Conservation (phyloP, 2,888 invertebrate genomes). For the Polia nebulosa region DNA sequence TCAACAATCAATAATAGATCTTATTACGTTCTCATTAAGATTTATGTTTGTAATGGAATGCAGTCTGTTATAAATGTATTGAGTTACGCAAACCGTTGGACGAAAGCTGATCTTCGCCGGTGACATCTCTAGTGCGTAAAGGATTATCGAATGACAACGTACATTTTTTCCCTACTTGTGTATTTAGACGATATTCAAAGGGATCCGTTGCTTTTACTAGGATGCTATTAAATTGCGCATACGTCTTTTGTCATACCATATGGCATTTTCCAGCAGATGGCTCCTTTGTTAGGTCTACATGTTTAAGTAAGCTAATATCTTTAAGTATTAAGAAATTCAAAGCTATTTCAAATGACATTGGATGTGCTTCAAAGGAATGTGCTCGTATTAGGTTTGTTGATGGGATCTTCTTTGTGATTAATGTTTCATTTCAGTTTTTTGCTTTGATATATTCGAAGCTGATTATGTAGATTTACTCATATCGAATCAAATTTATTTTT, state of each 20-base stretch:
- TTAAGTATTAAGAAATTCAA: constrained; percentile 67
- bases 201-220: constrained; percentile 84
- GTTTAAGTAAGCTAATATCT: constrained; percentile 79
- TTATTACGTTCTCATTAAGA: constrained; percentile 74
- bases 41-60: constrained; percentile 57
- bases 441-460: constrained; percentile 20
- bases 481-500: constrained; percentile 11
- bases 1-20: constrained; percentile 71
- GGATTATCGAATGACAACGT: constrained; percentile 90
- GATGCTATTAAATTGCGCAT: constrained; percentile 91
- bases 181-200: constrained; percentile 83
- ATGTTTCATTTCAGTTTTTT: constrained; percentile 16
- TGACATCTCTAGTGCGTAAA: constrained; percentile 90
- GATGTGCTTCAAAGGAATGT: constrained; percentile 57
- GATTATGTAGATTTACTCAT: constrained; percentile 18
- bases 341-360: constrained; percentile 66
- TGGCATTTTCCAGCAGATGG: constrained; percentile 89
- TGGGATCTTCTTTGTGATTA: constrained; percentile 36
- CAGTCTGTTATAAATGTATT: constrained; percentile 81
- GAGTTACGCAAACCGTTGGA: constrained; percentile 90
- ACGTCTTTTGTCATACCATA: constrained; percentile 87
- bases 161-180: constrained; percentile 80
- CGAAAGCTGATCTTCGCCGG: constrained; percentile 89
- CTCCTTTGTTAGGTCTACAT: constrained; percentile 80
- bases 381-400: constrained; percentile 35